These are phyloP conservation scores for Maconellicoccus hirsutus DNA, from an alignment of 1,140 invertebrate species.

Conservation along the genomic window DNA sequence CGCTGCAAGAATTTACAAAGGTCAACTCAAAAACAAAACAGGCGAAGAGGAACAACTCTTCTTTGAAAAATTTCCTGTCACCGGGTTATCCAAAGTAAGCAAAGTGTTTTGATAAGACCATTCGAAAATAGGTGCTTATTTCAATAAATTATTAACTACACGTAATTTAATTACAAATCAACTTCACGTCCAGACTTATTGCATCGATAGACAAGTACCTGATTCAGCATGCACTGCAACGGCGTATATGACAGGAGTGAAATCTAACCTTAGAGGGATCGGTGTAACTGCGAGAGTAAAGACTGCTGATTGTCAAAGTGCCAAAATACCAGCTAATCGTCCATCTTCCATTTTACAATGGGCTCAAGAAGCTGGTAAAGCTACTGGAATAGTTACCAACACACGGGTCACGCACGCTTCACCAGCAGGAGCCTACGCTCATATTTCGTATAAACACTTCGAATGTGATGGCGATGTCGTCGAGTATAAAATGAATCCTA, in stretches of 20 bases:
- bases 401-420: conserved; percentile 68
- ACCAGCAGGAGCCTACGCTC: conserved; percentile 60
- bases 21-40: conserved; percentile 40
- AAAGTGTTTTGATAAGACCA: too few species aligned
- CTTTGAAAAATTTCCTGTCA: conserved; percentile 42
- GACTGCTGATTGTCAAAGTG: conserved; percentile 43
- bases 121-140: too few species aligned
- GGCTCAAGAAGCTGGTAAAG: conserved; percentile 58
- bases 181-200: conserved; percentile 36
- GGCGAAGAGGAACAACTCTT: conserved; percentile 42
- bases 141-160: too few species aligned
- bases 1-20: conserved; percentile 47
- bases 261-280: conserved; percentile 43
- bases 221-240: conserved; percentile 42
- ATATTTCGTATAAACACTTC: conserved; percentile 52
- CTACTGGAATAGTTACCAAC: conserved; percentile 64
- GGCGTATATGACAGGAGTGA: conserved; percentile 39
- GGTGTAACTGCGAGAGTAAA: conserved; percentile 55
- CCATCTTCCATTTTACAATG: conserved; percentile 38
- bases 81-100: conserved; percentile 35
- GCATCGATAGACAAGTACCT: conserved; percentile 38
- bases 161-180: too few species aligned
- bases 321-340: conserved; percentile 38
- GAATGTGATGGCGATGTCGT: conserved; percentile 47
- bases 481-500: conserved; percentile 28